Percentiles rank a stretch among this genome's conserved stretches.
phyloP scores from a whole-genome alignment of 1,140 invertebrate genomes.

The Diabrotica virgifera region DNA sequence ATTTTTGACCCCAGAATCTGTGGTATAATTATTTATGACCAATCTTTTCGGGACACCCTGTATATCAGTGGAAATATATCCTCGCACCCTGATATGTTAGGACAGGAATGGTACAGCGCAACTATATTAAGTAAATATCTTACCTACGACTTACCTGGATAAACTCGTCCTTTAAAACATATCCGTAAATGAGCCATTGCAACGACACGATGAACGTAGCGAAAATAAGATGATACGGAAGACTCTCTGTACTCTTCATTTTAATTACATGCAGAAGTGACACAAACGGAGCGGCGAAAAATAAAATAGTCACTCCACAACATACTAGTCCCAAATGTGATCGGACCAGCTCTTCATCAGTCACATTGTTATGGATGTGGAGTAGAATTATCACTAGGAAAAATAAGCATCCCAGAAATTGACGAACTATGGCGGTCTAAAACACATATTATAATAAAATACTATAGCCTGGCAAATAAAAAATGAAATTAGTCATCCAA shows the following conservation, averaged over 20 bases:
- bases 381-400: constrained; percentile 29
- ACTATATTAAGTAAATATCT: no score
- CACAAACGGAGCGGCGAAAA: constrained; percentile 75
- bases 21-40: no score
- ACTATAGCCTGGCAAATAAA: no score
- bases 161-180: constrained; percentile 66
- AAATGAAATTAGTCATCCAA: no score
- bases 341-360: constrained; percentile 20
- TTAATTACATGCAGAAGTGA: constrained; percentile 72
- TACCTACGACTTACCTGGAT: constrained; percentile 58
- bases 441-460: constrained; percentile 9
- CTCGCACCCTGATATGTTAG: no score
- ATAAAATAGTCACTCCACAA: constrained; percentile 68
- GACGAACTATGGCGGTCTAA: constrained; percentile 30
- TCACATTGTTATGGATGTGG: constrained; percentile 29
- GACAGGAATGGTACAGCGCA: no score
- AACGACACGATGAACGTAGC: constrained; percentile 70
- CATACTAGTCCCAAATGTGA: constrained; percentile 56
- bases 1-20: no score
- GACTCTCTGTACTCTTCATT: constrained; percentile 70
- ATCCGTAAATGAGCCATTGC: constrained; percentile 75
- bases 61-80: no score
- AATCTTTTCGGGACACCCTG: no score
- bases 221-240: constrained; percentile 76
- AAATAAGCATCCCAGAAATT: constrained; percentile 27